Base-by-base conservation (phyloP, 2,113 vertebrate species). In the Petrocephalus microphthalmus region DNA sequence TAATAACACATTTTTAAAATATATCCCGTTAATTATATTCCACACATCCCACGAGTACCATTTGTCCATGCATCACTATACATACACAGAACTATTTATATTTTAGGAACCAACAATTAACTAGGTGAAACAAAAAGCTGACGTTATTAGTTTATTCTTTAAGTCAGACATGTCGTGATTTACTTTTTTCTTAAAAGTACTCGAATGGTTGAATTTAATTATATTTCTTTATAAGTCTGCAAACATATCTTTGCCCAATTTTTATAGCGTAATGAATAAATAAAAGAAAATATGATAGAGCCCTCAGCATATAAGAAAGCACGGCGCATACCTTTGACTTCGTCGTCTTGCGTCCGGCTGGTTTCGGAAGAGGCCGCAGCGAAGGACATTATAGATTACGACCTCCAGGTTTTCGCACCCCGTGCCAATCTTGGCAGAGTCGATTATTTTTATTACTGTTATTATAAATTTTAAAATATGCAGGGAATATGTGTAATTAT, bases 371-470 rank as follows among this genome's bases (percentile, higher is more conserved):
- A 87, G 45, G 88, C 64, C 67, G 53, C 67, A 81, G 71, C 52
- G 60, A 87, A 51, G 71, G 89, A 87, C 89, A 89, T 89, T 37
- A 56, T 89, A 45, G 83, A 42, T 29, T 78, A 22, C 84, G 49
- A 15, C 37, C 20, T 88, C 84, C 60, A 37, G 52, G 22, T 74
- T 86, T 89, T 25, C 86, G 64, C 25, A 74, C 29, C 49, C 71
- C 22, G 29, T 17, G 29, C 10, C 67, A 71, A 20, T 47, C 37
- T 83, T 15, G 33, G 15, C 81, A 83, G 42, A 10, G 81, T 13
- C 37, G 22, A 11, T 83, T 83, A 49, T 47, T 83, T 45, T 47
- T 83, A 22, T 83, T 49, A 49, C 7, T 22, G 7, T 49, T 20
- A 7, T 47, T 49, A 22, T 83, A 11, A 83, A 47, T 83, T n/a